phyloP scores from a whole-genome alignment of 2,888 invertebrate genomes.

The Xylophagus ater region DNA sequence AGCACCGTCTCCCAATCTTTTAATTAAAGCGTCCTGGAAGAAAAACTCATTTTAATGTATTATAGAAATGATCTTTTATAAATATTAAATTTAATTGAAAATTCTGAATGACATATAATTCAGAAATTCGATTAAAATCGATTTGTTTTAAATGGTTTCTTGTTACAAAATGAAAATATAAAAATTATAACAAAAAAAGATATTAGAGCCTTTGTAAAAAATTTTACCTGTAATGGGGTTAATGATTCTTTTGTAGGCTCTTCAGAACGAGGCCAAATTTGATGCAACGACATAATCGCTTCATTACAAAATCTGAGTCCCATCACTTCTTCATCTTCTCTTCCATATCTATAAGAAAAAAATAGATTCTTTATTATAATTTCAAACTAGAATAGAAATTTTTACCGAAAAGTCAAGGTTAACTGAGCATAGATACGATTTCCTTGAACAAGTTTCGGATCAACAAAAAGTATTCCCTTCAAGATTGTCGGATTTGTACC shows the following conservation, averaged over 20 bases:
- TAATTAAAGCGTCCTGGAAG: conserved; percentile 66
- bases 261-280: conserved; percentile 62
- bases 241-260: conserved; percentile 46
- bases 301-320: conserved; percentile 97
- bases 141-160: background rate
- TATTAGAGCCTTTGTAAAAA: background rate
- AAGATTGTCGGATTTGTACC: conserved; percentile 63
- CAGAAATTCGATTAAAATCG: too few relatives aligned
- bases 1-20: conserved; percentile 65
- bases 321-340: conserved; percentile 97
- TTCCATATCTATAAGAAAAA: conserved; percentile 59
- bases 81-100: too few relatives aligned
- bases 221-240: conserved; percentile 62
- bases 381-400: background rate
- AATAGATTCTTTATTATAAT: background rate
- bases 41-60: conserved; percentile 4
- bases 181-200: conserved; percentile 9
- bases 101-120: too few relatives aligned
- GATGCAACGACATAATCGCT: conserved; percentile 83
- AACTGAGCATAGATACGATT: conserved; percentile 77
- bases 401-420: conserved; percentile 82
- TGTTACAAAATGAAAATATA: background rate
- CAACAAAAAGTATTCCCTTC: conserved; percentile 85
- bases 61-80: background rate
- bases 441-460: conserved; percentile 69